Evolutionary conservation across 2,113 vertebrate species (phyloP).

Genomic region (Gracilinanus agilis): DNA sequence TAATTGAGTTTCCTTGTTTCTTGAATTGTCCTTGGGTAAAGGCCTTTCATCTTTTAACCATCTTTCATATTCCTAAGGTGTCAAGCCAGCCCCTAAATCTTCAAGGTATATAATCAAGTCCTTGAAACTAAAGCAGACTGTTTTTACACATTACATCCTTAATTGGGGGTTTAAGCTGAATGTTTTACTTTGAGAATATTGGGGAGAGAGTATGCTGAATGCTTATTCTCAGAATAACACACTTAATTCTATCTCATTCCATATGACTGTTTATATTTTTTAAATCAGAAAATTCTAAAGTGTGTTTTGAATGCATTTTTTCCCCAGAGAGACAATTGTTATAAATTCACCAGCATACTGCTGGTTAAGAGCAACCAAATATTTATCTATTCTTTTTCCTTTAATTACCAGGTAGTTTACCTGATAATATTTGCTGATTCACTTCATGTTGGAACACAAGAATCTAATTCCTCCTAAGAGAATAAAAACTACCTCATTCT

Average conservation of each 20-base stretch:
- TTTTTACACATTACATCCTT: too few relatives aligned
- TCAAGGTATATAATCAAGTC: too few relatives aligned
- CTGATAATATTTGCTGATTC: not conserved
- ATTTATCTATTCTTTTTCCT: not conserved
- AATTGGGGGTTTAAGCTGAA: too few relatives aligned
- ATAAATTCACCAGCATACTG: not conserved
- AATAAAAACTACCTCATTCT: not conserved
- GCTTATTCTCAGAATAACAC: too few relatives aligned
- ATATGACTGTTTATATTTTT: not conserved
- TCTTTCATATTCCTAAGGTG: too few relatives aligned
- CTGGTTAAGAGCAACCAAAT: not conserved
- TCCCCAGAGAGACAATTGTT: not conserved
- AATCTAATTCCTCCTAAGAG: not conserved
- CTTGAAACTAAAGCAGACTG: too few relatives aligned
- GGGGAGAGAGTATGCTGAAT: too few relatives aligned
- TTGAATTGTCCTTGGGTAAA: too few relatives aligned
- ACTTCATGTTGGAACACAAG: not conserved
- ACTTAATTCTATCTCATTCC: not conserved
- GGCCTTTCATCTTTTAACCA: too few relatives aligned
- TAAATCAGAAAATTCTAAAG: not conserved
- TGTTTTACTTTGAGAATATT: too few relatives aligned
- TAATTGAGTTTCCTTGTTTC: too few relatives aligned
- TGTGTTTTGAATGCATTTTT: not conserved
- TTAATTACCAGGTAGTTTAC: not conserved
- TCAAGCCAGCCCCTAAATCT: too few relatives aligned